Evolutionary conservation across 2,888 invertebrate species (phyloP).

Genomic region (Eugnorisma glareosa): DNA sequence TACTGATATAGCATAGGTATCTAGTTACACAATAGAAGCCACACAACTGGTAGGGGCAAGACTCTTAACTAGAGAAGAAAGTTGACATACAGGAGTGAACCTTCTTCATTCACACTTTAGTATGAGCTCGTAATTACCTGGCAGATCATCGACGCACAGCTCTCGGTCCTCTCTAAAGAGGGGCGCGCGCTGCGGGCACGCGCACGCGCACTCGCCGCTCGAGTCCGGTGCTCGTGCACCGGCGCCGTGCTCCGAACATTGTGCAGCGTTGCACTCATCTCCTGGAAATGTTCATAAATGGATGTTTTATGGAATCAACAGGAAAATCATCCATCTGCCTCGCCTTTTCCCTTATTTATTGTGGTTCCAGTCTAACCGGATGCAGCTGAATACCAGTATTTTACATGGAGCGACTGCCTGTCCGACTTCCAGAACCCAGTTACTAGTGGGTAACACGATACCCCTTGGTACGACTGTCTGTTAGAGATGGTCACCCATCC

Average conservation of each 20-base stretch:
- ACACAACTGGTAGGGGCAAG: neutral
- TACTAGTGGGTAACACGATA: neutral
- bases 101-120: neutral
- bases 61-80: neutral
- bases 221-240: conserved; percentile 73
- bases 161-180: conserved; percentile 96
- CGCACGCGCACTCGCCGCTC: conserved; percentile 92
- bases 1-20: too few relatives aligned
- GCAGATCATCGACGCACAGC: conserved; percentile 96
- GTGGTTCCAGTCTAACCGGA: neutral
- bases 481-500: neutral
- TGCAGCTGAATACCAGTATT: neutral
- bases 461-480: neutral
- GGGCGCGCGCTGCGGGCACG: conserved; percentile 94
- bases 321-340: neutral
- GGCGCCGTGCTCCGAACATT: conserved; percentile 86
- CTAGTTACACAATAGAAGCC: neutral
- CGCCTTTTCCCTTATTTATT: neutral
- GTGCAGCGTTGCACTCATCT: conserved; percentile 82
- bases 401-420: neutral
- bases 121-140: conserved; percentile 89
- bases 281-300: conserved; percentile 74
- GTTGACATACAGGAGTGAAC: neutral
- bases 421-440: neutral
- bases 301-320: neutral